A percentile compares a stretch with the other conserved stretches of the same genome.
Conservation (phyloP, 1,140 invertebrate species). For the Antheraea pernyi region DNA sequence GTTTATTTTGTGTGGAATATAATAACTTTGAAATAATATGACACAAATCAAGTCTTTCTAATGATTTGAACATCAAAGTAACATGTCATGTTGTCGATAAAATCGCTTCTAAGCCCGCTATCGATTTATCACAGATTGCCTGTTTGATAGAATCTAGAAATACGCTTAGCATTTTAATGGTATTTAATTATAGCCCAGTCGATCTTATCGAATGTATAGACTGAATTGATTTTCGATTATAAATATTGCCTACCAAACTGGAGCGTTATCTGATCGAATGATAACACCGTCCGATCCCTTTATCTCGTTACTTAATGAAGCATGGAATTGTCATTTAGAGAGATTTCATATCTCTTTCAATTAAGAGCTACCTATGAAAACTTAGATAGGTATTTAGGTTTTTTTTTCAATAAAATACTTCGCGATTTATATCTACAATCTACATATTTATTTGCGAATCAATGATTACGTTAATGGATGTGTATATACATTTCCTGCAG, state of each 20-base stretch:
- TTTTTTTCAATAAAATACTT: neutral
- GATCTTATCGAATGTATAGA: slow-evolving; percentile 1
- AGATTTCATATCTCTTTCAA: neutral
- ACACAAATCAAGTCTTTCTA: too few relatives aligned
- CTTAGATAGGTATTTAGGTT: neutral
- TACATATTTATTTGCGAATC: neutral
- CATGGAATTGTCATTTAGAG: slow-evolving; percentile 13
- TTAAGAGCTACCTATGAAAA: neutral
- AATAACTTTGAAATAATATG: too few relatives aligned
- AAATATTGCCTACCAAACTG: slow-evolving; percentile 13
- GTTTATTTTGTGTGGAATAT: too few relatives aligned
- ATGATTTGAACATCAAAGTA: too few relatives aligned
- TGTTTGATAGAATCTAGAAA: neutral
- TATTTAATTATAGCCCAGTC: slow-evolving; percentile 7
- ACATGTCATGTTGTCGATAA: neutral
- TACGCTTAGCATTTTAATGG: slow-evolving; percentile 4
- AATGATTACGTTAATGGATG: neutral
- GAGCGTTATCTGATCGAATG: slow-evolving; percentile 8
- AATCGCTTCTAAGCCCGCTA: neutral
- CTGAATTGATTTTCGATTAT: slow-evolving; percentile 12
- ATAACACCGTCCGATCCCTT: neutral
- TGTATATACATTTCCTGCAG: neutral
- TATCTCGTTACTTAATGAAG: slow-evolving; percentile 10
- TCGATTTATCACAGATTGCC: neutral
- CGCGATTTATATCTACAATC: neutral